Base-by-base conservation (phyloP, 2,797 vertebrate genomes). In the Sorex maritimensis region DNA sequence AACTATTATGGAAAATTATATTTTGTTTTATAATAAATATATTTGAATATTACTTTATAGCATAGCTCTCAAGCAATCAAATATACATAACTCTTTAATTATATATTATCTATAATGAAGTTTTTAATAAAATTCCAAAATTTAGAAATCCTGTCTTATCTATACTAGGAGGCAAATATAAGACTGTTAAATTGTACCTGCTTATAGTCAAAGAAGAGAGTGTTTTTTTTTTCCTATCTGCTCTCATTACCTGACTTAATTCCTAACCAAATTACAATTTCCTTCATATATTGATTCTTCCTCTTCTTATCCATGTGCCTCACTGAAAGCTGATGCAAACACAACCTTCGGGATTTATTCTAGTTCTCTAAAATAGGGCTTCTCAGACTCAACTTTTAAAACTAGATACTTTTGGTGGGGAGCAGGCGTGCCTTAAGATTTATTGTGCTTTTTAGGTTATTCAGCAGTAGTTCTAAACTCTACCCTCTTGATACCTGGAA, bases 1-100 rank as follows among this genome's bases (percentile, higher is more conserved):
- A 79, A 3, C 7, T 81, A 72, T 41, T 81, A 72, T 41, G 58
- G 90, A 58, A 13, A 55, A 81, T 77, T 12, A 81, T 30, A 72
- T 73, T 75, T 65, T 0, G 44, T 72, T 24, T 3, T 61, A 9
- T 75, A 85, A 7, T 34, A 61, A 86, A 44, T 67, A 2, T 58
- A 61, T 79, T 90, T 86, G 6, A 89, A 80, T 86, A 55, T 12
- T 2, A 88, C 78, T 95, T 80, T 92, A 65, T 74, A 5, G 3
- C 21, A 44, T 44, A 61, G 49, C 1, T 3, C 74, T 58, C 69
- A 79, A 68, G 4, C 0, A 73, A 61, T 81, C 46, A 91, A 14
- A 41, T 72, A n/a, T 1, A 8, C 71, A 68, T 46, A 77, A 82
- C 8, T 14, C 15, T 41, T 15, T 74, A 93, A 95, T 83, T 78